Evolutionary conservation across 2,113 vertebrate genomes (phyloP).

Genomic region (Campylomormyrus numenius): DNA sequence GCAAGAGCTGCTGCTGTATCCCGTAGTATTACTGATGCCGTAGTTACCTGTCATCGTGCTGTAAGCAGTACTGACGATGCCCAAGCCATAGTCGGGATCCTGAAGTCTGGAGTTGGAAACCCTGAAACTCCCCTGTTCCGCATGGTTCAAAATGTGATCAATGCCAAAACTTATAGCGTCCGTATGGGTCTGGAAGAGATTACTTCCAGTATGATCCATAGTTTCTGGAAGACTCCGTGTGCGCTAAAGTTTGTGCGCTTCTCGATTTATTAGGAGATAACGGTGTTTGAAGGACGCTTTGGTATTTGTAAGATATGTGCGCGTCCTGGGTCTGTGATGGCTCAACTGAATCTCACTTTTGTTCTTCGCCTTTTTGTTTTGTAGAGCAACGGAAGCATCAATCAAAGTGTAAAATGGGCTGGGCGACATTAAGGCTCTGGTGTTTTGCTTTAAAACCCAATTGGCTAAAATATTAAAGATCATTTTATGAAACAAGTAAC

Average conservation of each 20-base stretch:
- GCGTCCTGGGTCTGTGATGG: slow-evolving; percentile 35
- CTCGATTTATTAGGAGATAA: background rate
- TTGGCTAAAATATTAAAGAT: background rate
- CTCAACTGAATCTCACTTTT: slow-evolving; percentile 43
- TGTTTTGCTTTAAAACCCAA: slow-evolving; percentile 3
- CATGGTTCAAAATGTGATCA: slow-evolving; percentile 90
- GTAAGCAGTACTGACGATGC: slow-evolving; percentile 74
- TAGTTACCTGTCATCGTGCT: slow-evolving; percentile 63
- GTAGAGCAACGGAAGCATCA: slow-evolving; percentile 70
- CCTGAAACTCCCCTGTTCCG: slow-evolving; percentile 88
- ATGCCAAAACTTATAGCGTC: slow-evolving; percentile 97
- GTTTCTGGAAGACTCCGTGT: slow-evolving; percentile 43
- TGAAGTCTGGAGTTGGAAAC: slow-evolving; percentile 76
- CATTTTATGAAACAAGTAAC: background rate
- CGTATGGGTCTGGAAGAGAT: slow-evolving; percentile 77
- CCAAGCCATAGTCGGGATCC: slow-evolving; percentile 80
- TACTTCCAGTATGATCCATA: slow-evolving; percentile 83
- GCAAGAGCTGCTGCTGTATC: slow-evolving; percentile 69
- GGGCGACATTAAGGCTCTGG: slow-evolving; percentile 7
- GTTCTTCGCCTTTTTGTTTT: slow-evolving; percentile 44
- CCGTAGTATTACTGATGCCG: slow-evolving; percentile 61
- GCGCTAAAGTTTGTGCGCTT: background rate
- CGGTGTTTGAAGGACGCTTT: slow-evolving; percentile 24
- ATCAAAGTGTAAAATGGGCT: slow-evolving; percentile 79
- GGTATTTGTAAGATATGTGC: slow-evolving; percentile 27